Conservation (phyloP, 2,888 invertebrate genomes). For the Callosobruchus maculatus region DNA sequence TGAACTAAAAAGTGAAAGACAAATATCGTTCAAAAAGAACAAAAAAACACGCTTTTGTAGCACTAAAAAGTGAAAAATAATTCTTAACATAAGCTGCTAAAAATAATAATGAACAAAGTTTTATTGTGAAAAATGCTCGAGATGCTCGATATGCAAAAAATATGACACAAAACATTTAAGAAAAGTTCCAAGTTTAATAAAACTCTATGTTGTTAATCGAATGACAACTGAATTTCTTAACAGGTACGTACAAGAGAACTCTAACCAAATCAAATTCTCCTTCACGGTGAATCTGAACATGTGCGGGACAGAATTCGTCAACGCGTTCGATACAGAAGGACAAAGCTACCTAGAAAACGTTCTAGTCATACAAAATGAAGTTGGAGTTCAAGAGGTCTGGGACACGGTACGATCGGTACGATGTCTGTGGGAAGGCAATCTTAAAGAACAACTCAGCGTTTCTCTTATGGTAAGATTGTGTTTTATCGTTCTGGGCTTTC, state of each 20-base stretch:
- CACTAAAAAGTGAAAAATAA: too few species aligned
- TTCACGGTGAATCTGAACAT: slow-evolving; percentile 72
- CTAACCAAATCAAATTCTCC: slow-evolving; percentile 64
- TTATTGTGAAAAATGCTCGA: too few species aligned
- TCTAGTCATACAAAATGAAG: slow-evolving; percentile 73
- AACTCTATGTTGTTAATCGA: too few species aligned
- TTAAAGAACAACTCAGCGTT: slow-evolving; percentile 71
- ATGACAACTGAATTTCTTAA: not conserved
- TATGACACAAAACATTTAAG: too few species aligned
- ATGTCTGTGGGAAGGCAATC: slow-evolving; percentile 78
- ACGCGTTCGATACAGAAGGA: slow-evolving; percentile 71
- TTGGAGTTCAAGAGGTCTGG: slow-evolving; percentile 74
- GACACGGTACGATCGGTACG: slow-evolving; percentile 74
- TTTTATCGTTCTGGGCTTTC: not conserved
- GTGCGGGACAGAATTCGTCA: slow-evolving; percentile 77
- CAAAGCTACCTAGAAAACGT: slow-evolving; percentile 78
- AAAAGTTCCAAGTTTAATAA: too few species aligned
- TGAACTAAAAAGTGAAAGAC: too few species aligned
- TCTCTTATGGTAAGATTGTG: slow-evolving; percentile 59
- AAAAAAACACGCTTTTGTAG: too few species aligned
- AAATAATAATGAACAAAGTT: too few species aligned
- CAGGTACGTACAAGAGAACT: slow-evolving; percentile 65
- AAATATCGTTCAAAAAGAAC: too few species aligned
- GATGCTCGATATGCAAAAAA: too few species aligned
- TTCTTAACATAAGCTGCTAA: too few species aligned